Conservation (phyloP, 2,113 vertebrate species). For the Microcebus murinus region DNA sequence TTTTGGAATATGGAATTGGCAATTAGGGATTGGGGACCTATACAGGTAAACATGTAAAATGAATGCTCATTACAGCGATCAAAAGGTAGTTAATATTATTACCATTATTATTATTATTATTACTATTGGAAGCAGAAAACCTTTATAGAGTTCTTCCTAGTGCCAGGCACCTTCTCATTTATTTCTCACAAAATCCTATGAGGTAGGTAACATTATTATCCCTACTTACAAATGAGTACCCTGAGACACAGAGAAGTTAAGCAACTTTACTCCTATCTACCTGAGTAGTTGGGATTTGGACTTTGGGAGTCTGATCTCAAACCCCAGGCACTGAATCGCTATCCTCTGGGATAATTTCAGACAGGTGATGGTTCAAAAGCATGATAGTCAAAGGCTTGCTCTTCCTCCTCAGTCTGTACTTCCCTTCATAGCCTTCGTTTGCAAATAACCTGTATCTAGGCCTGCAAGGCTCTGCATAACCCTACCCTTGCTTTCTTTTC, state of each 20-base stretch:
- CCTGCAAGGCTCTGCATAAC: background rate
- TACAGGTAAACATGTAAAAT: background rate
- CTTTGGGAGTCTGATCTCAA: background rate
- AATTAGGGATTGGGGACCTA: background rate
- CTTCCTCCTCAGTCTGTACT: background rate
- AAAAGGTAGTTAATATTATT: background rate
- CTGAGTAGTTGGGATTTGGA: background rate
- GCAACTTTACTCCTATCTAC: background rate
- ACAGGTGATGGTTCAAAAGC: background rate
- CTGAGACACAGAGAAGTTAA: background rate
- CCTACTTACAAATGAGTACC: background rate
- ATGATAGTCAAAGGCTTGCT: background rate
- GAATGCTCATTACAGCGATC: background rate
- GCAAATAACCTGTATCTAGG: background rate
- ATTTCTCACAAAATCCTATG: background rate
- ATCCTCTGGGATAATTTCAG: background rate
- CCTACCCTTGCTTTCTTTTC: background rate
- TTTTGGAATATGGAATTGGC: background rate
- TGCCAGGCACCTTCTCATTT: background rate
- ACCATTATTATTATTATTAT: background rate
- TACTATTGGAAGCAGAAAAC: background rate
- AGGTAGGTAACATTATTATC: background rate
- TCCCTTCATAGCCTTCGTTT: background rate
- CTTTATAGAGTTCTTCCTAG: background rate
- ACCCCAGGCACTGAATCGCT: background rate